phyloP scores from a whole-genome alignment of 2,888 invertebrate species.

The Pristionchus exspectatus region DNA sequence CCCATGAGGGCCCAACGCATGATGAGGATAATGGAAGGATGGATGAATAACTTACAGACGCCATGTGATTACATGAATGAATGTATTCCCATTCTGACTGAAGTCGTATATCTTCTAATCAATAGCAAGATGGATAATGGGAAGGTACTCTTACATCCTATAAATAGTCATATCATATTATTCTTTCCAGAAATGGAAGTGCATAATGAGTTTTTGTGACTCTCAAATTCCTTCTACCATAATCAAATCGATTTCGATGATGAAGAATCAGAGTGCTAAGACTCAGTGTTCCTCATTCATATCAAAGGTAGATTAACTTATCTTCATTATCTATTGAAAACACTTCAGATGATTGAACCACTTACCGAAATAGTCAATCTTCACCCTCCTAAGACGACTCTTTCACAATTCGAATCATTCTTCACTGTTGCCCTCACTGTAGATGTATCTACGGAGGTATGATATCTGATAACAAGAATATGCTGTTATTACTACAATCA shows the following conservation, averaged over 20 bases:
- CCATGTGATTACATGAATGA: conserved; percentile 32
- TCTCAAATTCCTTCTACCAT: not conserved
- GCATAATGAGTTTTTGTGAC: not conserved
- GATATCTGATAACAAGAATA: not conserved
- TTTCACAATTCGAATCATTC: conserved; percentile 34
- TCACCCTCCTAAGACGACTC: conserved; percentile 11
- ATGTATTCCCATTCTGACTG: not conserved
- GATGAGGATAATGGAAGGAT: not conserved
- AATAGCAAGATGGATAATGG: not conserved
- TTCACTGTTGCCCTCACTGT: conserved; percentile 14
- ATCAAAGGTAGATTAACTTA: not conserved
- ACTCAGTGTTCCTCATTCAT: not conserved
- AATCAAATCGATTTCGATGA: not conserved
- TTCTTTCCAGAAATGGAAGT: conserved; percentile 6
- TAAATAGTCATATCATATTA: not conserved
- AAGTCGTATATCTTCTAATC: not conserved
- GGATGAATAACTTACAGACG: not conserved
- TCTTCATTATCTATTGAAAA: not conserved
- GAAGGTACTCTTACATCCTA: not conserved
- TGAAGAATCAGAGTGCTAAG: conserved; percentile 1
- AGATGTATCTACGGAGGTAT: conserved; percentile 3
- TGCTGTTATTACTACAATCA: not conserved
- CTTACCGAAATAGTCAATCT: not conserved
- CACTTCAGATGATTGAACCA: not conserved
- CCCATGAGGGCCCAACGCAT: not conserved